phyloP scores from a whole-genome alignment of 2,113 vertebrate genomes.

The Actenoides hombroni region DNA sequence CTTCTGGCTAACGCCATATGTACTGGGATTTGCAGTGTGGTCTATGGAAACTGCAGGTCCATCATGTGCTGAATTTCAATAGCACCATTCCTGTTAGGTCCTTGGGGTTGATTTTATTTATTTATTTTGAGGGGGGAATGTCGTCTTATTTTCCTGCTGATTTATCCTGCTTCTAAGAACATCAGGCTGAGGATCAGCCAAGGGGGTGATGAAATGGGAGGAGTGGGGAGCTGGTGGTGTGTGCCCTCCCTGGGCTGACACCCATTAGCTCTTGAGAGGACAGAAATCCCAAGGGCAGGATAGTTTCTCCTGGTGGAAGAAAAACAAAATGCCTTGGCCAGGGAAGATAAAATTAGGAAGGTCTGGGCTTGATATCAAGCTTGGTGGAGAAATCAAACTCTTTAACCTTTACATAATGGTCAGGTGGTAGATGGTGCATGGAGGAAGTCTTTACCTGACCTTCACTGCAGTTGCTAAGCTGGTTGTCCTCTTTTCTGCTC shows the following conservation, averaged over 20 bases:
- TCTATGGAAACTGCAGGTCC: neutral
- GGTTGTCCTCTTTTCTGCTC: neutral
- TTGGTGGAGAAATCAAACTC: neutral
- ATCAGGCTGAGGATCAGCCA: neutral
- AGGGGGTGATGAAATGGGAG: neutral
- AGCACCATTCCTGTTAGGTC: neutral
- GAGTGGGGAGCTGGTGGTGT: neutral
- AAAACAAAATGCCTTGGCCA: neutral
- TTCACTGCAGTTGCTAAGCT: neutral
- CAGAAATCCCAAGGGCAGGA: neutral
- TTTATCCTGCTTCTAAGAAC: neutral
- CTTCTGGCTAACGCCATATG: neutral
- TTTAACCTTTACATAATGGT: neutral
- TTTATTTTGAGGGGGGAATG: neutral
- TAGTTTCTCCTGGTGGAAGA: neutral
- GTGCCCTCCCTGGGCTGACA: neutral
- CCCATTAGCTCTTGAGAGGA: fast-evolving
- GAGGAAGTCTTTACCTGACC: neutral
- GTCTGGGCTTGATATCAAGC: neutral
- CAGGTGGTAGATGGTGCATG: neutral
- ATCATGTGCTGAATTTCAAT: neutral
- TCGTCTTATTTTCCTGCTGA: neutral
- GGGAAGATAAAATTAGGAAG: neutral
- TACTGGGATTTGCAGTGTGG: neutral
- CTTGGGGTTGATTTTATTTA: neutral